A percentile compares a stretch with the other conserved stretches of the same genome.
These are phyloP conservation scores for Panagrolaimus sp. DNA, from an alignment of 1,140 invertebrate genomes.

Conservation along the genomic window DNA sequence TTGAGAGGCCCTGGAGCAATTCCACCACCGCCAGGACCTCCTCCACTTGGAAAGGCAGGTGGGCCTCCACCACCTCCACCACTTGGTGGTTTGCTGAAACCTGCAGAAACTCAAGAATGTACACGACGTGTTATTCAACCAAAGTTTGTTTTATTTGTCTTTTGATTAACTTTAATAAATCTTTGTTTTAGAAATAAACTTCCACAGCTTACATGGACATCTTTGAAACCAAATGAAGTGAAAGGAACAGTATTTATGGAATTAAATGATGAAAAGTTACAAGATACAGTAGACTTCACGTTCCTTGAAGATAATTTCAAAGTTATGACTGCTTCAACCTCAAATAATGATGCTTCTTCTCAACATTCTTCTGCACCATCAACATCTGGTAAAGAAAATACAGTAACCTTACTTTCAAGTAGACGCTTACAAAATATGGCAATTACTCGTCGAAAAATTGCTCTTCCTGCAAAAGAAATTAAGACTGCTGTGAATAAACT, in stretches of 20 bases:
- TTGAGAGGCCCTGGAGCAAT: too few relatives aligned
- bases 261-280: slow-evolving; percentile 87
- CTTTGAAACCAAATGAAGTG: slow-evolving; percentile 94
- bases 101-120: not conserved
- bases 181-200: slow-evolving; percentile 79
- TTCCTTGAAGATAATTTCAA: slow-evolving; percentile 4
- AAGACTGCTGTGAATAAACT: slow-evolving; percentile 83
- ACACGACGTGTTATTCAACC: not conserved
- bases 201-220: slow-evolving; percentile 94
- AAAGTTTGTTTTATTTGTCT: slow-evolving; percentile 35
- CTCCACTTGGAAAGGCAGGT: slow-evolving; percentile 63
- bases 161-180: too few relatives aligned
- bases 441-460: slow-evolving; percentile 91
- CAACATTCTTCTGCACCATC: slow-evolving; percentile 34
- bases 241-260: slow-evolving; percentile 97
- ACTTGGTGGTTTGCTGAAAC: not conserved
- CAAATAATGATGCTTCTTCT: slow-evolving; percentile 14
- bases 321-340: not conserved
- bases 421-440: slow-evolving; percentile 93
- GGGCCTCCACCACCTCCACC: slow-evolving; percentile 8
- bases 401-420: slow-evolving; percentile 82
- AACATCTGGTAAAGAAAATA: slow-evolving; percentile 73
- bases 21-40: slow-evolving; percentile 48
- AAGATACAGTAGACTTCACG: slow-evolving; percentile 51
- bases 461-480: slow-evolving; percentile 84